phyloP scores from a whole-genome alignment of 2,797 vertebrate species.

The Chelidonichthys spinosus region DNA sequence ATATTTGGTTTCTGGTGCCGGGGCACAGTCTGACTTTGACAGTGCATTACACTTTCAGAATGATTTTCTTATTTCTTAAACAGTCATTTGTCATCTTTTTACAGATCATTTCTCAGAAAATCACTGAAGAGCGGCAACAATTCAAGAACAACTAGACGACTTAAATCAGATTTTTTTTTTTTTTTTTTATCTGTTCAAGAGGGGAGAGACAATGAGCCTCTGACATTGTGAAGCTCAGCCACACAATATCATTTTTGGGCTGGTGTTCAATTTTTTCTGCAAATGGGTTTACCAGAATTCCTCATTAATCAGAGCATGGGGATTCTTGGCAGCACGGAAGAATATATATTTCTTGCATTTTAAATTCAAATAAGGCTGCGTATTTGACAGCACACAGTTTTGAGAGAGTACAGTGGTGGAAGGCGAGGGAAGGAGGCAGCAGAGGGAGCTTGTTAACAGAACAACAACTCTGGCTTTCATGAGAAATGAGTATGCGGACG shows the following conservation, averaged over 20 bases:
- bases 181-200: not conserved
- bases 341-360: conserved; percentile 20
- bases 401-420: conserved; percentile 45
- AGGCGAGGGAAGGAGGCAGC: conserved; percentile 46
- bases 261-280: conserved; percentile 26
- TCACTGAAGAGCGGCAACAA: not conserved
- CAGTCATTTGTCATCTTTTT: not conserved
- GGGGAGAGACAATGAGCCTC: not conserved
- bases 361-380: conserved; percentile 55
- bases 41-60: conserved; percentile 5
- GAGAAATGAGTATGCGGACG: conserved; percentile 52
- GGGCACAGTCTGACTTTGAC: conserved; percentile 29
- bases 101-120: conserved; percentile 19
- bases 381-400: conserved; percentile 52
- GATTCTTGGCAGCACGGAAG: conserved; percentile 19
- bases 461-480: conserved; percentile 57
- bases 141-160: not conserved
- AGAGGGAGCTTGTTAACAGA: conserved; percentile 70
- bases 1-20: conserved; percentile 14
- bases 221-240: conserved; percentile 11
- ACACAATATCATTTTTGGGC: conserved; percentile 23
- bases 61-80: not conserved
- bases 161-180: conserved; percentile 12
- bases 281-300: conserved; percentile 39
- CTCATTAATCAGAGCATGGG: conserved; percentile 40